Evolutionary conservation across 2,888 invertebrate species (phyloP), one percentile per base, ranked within the genome.

Genomic region (Balanococcus diminutus): DNA sequence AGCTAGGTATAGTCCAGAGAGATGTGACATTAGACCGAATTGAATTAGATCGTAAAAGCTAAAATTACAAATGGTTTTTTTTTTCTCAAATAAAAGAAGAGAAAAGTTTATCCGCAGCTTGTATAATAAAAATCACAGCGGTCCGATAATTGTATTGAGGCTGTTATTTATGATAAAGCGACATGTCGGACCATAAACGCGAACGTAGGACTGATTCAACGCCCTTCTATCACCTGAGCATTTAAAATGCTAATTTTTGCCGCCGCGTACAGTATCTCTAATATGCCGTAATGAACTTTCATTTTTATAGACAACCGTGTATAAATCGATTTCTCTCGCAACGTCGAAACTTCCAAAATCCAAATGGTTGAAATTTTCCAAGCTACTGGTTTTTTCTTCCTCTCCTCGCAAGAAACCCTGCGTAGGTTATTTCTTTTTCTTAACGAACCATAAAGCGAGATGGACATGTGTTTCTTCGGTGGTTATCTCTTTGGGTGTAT

Each of bases 221-320:
- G 56, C 84, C 84, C 61, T 84, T 61, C 84, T 84, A 32, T 84
- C 61, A 67, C 25, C 31, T 61, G 56, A 56, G 83, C 84, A 84
- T 84, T 84, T 84, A 84, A 84, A 67, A 84, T 84, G 84, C 84
- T 56, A 84, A 84, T 84, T 67, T 67, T 51, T 51, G 32, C 75
- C 36, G 6, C 75, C 72, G 25, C 19, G 56, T 22, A 56, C 22
- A 22, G 19, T 32, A n/a, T n/a, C n/a, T n/a, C n/a, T n/a, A 82
- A 56, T 67, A 56, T 51, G 36, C 22, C 84, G 72, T 84, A 84
- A 84, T 84, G 84, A 84, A 84, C 84, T 84, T 84, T 84, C 84
- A 84, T 84, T 84, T 84, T 84, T 84, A 84, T 84, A 61, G 84
- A 84, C 84, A 84, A 84, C 32, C 75, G 36, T 36, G 32, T 79